phyloP scores from a whole-genome alignment of 2,797 vertebrate species.

The Luscinia luscinia region DNA sequence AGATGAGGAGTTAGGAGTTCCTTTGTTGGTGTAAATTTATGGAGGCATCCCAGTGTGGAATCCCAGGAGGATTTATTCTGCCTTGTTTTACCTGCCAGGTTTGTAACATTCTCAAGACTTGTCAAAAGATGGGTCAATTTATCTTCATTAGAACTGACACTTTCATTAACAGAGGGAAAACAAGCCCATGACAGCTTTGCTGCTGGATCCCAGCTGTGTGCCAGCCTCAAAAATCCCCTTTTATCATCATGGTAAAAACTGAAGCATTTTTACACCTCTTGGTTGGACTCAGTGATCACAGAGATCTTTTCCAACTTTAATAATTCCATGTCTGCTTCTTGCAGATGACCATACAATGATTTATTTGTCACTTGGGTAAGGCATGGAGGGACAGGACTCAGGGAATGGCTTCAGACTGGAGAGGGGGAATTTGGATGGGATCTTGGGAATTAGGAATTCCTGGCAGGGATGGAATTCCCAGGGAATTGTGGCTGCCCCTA shows the following conservation, averaged over 20 bases:
- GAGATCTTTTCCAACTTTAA: not conserved
- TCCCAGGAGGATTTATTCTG: not conserved
- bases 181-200: not conserved
- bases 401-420: not conserved
- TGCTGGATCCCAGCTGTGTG: not conserved
- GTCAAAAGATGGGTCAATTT: not conserved
- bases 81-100: not conserved
- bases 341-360: fast-evolving
- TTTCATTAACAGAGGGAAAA: not conserved
- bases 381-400: fast-evolving
- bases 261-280: fast-evolving
- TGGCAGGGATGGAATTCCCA: not conserved
- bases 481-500: not conserved
- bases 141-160: not conserved
- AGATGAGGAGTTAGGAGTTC: not conserved
- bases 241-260: not conserved
- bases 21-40: not conserved
- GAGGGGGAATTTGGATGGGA: not conserved
- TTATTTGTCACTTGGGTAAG: not conserved
- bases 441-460: not conserved
- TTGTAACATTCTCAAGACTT: not conserved
- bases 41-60: not conserved
- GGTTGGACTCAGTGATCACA: not conserved
- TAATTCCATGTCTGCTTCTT: not conserved
- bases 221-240: not conserved